phyloP scores from a whole-genome alignment of 2,888 invertebrate species.

The Eueremaeus valkanovi region DNA sequence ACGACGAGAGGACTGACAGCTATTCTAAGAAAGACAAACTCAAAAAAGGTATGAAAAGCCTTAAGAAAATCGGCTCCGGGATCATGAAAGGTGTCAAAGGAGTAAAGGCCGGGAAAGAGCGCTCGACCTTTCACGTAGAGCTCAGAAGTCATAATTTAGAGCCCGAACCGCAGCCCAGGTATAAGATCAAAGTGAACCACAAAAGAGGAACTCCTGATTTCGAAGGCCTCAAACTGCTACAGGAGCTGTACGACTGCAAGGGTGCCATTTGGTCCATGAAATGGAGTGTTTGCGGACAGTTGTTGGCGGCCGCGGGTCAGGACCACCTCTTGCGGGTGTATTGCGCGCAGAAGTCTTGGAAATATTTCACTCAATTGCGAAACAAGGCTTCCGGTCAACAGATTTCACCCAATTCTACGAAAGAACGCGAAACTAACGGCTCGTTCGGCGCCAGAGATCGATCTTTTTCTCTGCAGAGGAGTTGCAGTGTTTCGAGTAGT shows the following conservation, averaged over 20 bases:
- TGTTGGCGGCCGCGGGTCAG: constrained; percentile 95
- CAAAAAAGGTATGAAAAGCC: constrained; percentile 35
- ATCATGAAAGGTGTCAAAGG: constrained; percentile 38
- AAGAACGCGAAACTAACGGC: constrained; percentile 42
- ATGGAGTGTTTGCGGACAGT: constrained; percentile 89
- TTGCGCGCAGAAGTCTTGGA: constrained; percentile 84
- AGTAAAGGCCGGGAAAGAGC: constrained; percentile 19
- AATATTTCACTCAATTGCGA: constrained; percentile 90
- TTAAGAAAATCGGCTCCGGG: constrained; percentile 39
- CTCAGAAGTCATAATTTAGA: constrained; percentile 20
- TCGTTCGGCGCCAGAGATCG: constrained; percentile 34
- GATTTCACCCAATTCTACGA: constrained; percentile 42
- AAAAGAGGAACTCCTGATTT: constrained; percentile 63
- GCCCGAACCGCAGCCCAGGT: constrained; percentile 30
- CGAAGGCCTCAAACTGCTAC: constrained; percentile 79
- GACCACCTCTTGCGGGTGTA: constrained; percentile 90
- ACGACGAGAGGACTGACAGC: constrained; percentile 26
- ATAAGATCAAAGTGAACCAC: constrained; percentile 42
- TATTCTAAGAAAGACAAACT: constrained; percentile 34
- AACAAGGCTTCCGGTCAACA: constrained; percentile 61
- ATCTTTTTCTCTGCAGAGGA: constrained; percentile 32
- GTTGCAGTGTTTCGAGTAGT: constrained; percentile 15
- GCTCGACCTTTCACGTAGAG: constrained; percentile 40
- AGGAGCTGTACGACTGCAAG: constrained; percentile 64
- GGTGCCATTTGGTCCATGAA: constrained; percentile 97